Conservation (phyloP, 2,888 invertebrate species). For the Sarcophaga carnaria region DNA sequence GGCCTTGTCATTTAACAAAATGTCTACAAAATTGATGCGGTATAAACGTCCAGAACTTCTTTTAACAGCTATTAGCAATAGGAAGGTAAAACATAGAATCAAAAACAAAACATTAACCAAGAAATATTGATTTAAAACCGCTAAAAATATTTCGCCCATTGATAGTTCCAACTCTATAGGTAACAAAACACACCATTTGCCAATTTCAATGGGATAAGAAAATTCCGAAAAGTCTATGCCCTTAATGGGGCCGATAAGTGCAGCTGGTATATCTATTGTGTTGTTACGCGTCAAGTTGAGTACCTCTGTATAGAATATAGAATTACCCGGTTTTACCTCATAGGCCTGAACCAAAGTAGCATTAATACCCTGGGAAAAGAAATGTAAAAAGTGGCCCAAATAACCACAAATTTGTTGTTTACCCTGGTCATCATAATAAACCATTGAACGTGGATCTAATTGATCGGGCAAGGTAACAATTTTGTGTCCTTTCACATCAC, state of each 20-base stretch:
- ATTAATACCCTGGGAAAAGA: slow-evolving; percentile 39
- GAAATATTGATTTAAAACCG: slow-evolving; percentile 16
- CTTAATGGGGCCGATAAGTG: slow-evolving; percentile 21
- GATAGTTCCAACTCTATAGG: slow-evolving; percentile 48
- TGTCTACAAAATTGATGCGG: neutral
- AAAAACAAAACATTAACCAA: neutral
- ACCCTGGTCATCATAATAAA: slow-evolving; percentile 22
- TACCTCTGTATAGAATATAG: neutral
- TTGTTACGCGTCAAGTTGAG: slow-evolving; percentile 29
- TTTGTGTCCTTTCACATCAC: slow-evolving; percentile 37
- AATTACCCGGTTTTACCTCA: neutral
- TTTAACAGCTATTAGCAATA: neutral
- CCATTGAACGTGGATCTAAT: slow-evolving; percentile 36
- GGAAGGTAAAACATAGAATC: slow-evolving; percentile 6
- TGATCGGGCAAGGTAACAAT: slow-evolving; percentile 51
- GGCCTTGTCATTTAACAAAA: slow-evolving; percentile 36
- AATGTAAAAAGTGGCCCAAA: slow-evolving; percentile 31
- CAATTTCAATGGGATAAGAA: slow-evolving; percentile 54
- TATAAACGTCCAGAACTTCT: neutral
- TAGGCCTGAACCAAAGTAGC: slow-evolving; percentile 17
- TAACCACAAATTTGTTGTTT: slow-evolving; percentile 27
- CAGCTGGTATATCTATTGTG: slow-evolving; percentile 46
- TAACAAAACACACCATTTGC: slow-evolving; percentile 55
- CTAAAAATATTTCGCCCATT: slow-evolving; percentile 33
- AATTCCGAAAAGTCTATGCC: slow-evolving; percentile 25